A percentile compares a stretch with the other conserved stretches of the same genome.
Evolutionary conservation across 30 jellyfish, hydroid and myxozoan species (phyloP).

Genomic region (Aurelia aurita complex sp. Pacific): DNA sequence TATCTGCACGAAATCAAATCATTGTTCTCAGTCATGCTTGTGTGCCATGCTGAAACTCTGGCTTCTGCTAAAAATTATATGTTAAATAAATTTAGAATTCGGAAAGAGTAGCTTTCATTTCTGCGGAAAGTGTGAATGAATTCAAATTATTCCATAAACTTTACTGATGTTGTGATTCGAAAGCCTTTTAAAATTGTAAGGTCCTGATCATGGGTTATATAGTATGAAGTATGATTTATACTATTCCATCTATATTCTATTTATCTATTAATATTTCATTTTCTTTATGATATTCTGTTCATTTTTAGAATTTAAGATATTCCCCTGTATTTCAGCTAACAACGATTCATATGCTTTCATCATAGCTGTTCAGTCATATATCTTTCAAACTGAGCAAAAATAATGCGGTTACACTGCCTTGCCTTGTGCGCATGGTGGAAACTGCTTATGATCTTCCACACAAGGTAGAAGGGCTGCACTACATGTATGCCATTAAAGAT

Average conservation of each 20-base stretch:
- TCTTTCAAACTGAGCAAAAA: background rate
- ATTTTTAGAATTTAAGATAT: background rate
- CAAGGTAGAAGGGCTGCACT: background rate
- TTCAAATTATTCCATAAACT: background rate
- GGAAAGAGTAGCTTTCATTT: background rate
- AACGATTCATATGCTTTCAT: background rate
- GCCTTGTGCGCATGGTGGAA: background rate
- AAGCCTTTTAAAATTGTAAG: background rate
- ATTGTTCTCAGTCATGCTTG: too few species aligned
- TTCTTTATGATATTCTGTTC: background rate
- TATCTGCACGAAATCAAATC: too few species aligned
- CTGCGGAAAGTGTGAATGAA: background rate
- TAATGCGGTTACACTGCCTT: conserved; percentile 1
- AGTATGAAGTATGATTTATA: background rate
- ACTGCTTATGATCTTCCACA: background rate
- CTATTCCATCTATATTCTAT: background rate
- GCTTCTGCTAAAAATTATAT: too few species aligned
- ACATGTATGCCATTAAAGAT: background rate
- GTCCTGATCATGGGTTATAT: background rate
- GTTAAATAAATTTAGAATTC: too few species aligned
- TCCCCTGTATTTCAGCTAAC: background rate
- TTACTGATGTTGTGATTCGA: background rate
- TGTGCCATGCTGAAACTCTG: too few species aligned
- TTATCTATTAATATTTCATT: background rate
- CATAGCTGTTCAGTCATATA: background rate